Evolutionary conservation across 2,888 invertebrate genomes (phyloP), one percentile per base, ranked within the genome.

Genomic region (Dorcus hopei): DNA sequence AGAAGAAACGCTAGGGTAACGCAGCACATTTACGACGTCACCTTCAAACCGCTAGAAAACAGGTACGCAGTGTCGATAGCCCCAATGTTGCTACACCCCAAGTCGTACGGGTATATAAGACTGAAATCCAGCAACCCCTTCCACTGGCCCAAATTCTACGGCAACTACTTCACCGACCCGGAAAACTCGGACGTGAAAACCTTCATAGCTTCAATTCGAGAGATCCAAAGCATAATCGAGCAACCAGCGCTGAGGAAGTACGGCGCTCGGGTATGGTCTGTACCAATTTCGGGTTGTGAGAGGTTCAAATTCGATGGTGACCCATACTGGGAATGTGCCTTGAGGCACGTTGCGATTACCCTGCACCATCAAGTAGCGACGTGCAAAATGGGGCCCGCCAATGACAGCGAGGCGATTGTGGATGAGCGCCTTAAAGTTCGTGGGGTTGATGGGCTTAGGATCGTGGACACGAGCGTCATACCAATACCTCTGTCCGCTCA

Each of bases 111-210:
- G 0, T 80, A 85, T 59, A 76, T 91, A 0, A 81, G 80, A 74
- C 79, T 95, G 11, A 83, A 81, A 69, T 88, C 86, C 9, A 85
- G 80, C 56, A 85, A 92, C 73, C 91, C 93, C 0, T 83, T 83
- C 65, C 82, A 85, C 0, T 84, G 87, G 67, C 93, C 94, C 0
- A 78, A 83, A 14, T 82, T 93, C 54, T 85, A 91, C 64, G 89
- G 92, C 0, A 91, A 90, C 73, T 97, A 95, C 75, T 85, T 94
- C 71, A 82, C 85, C 0, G 83, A 87, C 68, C 80, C 81, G 3
- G 74, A 68, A 19, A 62, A 65, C 80, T 64, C 85, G 80, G 78
- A 78, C 59, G 60, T 76, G 2, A 72, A 69, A 57, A 72, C 75
- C 2, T 70, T 77, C 53, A 69, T 76, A 9, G 73, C 72, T 4